Evolutionary conservation across 2,797 vertebrate species (phyloP).

Genomic region (Enteromius treurensis): DNA sequence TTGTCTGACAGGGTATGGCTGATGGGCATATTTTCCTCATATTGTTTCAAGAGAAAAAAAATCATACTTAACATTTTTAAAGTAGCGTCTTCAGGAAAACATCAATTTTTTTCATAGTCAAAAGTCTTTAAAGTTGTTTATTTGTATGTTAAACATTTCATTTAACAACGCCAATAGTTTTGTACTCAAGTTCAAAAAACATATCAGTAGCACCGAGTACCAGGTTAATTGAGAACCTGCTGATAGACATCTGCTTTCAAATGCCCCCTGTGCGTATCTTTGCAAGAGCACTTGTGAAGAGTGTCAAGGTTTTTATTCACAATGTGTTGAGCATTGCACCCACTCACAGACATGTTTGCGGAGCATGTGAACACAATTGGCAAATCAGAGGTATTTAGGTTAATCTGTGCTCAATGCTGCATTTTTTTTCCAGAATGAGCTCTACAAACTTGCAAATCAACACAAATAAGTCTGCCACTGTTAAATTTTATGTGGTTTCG

Average conservation of each 20-base stretch:
- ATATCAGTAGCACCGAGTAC: neutral
- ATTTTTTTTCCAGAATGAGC: neutral
- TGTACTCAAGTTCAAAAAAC: neutral
- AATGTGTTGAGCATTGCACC: neutral
- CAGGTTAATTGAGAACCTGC: neutral
- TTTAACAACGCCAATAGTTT: neutral
- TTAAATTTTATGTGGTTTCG: neutral
- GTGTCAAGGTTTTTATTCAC: neutral
- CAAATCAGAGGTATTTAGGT: neutral
- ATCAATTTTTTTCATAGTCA: neutral
- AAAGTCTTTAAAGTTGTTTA: neutral
- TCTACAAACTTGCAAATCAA: neutral
- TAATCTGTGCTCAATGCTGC: neutral
- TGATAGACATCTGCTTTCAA: neutral
- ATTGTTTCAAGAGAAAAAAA: conserved; percentile 7
- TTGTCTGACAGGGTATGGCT: conserved; percentile 31
- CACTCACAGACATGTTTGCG: neutral
- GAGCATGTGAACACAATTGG: neutral
- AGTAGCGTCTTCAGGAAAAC: neutral
- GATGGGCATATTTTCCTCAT: conserved; percentile 47
- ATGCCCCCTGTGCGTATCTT: neutral
- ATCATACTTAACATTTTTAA: neutral
- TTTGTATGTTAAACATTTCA: neutral
- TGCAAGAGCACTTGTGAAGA: neutral
- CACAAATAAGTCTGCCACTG: neutral